Evolutionary conservation across 2,113 vertebrate species (phyloP).

Genomic region (Peromyscus leucopus): DNA sequence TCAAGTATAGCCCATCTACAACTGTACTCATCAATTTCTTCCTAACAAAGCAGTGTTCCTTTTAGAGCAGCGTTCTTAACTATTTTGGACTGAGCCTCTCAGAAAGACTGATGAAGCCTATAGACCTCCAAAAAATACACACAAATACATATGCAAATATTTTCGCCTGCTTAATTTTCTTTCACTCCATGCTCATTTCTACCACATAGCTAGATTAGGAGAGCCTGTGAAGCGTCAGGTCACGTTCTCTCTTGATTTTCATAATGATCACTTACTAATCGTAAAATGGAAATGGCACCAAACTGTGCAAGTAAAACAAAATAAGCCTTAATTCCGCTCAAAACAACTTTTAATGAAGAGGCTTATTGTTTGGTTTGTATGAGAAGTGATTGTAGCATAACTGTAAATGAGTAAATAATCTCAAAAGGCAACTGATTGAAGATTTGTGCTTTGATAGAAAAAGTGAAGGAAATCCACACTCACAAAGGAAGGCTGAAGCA

Average conservation of each 20-base stretch:
- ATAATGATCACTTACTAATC: slow-evolving; percentile 75
- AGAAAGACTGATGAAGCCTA: slow-evolving; percentile 61
- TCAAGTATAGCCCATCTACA: background rate
- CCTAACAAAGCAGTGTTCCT: slow-evolving; percentile 54
- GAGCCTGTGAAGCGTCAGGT: slow-evolving; percentile 10
- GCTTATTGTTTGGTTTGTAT: slow-evolving; percentile 73
- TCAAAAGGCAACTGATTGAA: slow-evolving; percentile 68
- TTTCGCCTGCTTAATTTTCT: slow-evolving; percentile 57
- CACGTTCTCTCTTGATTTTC: slow-evolving; percentile 72
- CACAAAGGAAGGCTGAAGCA: background rate
- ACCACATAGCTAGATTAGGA: background rate
- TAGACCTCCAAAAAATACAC: slow-evolving; percentile 58
- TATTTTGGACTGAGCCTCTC: slow-evolving; percentile 49
- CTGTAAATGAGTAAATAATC: slow-evolving; percentile 66
- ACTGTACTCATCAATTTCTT: slow-evolving; percentile 38
- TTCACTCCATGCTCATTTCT: slow-evolving; percentile 38
- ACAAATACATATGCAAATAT: slow-evolving; percentile 58
- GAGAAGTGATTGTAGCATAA: slow-evolving; percentile 70
- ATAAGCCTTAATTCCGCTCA: slow-evolving; percentile 60
- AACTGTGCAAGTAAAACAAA: slow-evolving; percentile 69
- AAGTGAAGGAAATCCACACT: slow-evolving; percentile 43
- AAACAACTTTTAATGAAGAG: slow-evolving; percentile 76
- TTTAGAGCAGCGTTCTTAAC: slow-evolving; percentile 53
- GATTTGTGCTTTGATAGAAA: slow-evolving; percentile 52
- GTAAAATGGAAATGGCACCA: slow-evolving; percentile 69